Base-by-base conservation (phyloP, 2,888 invertebrate genomes). In the Trilocha varians region DNA sequence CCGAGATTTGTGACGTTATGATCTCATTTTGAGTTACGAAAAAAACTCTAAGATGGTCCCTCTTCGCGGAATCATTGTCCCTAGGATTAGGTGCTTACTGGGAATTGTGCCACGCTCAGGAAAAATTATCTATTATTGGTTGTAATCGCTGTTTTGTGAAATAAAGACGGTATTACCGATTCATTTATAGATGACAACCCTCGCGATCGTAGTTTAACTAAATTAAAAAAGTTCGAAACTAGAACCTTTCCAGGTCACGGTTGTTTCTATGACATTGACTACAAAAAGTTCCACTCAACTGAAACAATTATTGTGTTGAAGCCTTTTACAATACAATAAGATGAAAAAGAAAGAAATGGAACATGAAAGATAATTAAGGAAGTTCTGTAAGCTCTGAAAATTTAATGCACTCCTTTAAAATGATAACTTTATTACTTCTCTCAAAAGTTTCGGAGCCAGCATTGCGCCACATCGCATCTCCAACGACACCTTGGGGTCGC, bases 21-120 rank as follows among this genome's bases (percentile, higher is more conserved):
- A 83, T 83, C 82, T 80, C 83, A 82, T 83, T 83, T 78, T 80
- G 75, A 83, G 80, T 80, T 82, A 83, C 78, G 78, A 71, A 77
- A 18, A 25, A 79, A 82, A 76, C 78, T 80, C 80, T 77, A 74
- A 78, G 76, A 65, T 68, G 67, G 72, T 71, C 73, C 73, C 72
- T 59, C 56, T 55, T 65, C 66, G 65, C 53, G 69, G 64, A 71
- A 78, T 79, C 70, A 78, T 82, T 79, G 80, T 74, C 73, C 69
- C 61, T 63, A 64, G 70, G 75, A 79, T 80, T 79, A 78, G 70
- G 70, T 70, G 71, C 68, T 70, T 63, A 70, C 66, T 64, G 67
- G 48, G 57, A 62, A 63, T 65, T 56, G 53, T n/a, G 49, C 57
- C 55, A 55, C 63, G 59, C 59, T 53, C 45, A 48, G 34, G 45